These are phyloP conservation scores for Montipora capitata DNA, from an alignment of 92 coral and sea anemone genomes.

Conservation along the genomic window DNA sequence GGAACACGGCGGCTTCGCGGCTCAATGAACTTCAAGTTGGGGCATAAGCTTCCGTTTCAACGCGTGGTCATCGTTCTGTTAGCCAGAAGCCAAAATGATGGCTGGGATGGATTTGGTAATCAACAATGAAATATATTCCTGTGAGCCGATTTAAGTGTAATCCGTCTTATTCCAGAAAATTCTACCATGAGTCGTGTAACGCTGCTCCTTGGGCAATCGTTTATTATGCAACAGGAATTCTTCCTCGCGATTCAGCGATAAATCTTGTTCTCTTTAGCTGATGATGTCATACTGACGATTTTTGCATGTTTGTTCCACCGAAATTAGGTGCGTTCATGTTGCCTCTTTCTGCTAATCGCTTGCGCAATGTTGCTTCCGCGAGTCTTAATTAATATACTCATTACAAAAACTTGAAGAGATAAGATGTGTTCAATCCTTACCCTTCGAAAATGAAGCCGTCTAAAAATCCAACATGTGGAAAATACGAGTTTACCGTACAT, in stretches of 20 bases:
- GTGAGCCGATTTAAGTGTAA: background rate
- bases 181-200: background rate
- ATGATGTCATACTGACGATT: background rate
- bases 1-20: no score
- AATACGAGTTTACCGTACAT: no score
- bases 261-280: background rate
- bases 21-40: background rate
- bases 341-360: background rate
- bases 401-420: no score
- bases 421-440: no score
- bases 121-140: background rate
- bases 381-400: no score
- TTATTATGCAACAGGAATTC: background rate
- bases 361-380: background rate
- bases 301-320: background rate
- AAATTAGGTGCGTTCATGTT: no score
- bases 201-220: background rate
- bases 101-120: background rate
- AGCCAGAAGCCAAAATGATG: background rate
- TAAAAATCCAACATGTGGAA: no score
- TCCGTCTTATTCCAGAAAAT: constrained; percentile 16
- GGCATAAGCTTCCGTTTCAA: constrained; percentile 25
- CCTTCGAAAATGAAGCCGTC: background rate
- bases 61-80: constrained; percentile 15
- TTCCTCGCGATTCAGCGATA: background rate